These are phyloP conservation scores for Sebastes schlegelii DNA, from an alignment of 2,113 vertebrate species.

Conservation along the genomic window DNA sequence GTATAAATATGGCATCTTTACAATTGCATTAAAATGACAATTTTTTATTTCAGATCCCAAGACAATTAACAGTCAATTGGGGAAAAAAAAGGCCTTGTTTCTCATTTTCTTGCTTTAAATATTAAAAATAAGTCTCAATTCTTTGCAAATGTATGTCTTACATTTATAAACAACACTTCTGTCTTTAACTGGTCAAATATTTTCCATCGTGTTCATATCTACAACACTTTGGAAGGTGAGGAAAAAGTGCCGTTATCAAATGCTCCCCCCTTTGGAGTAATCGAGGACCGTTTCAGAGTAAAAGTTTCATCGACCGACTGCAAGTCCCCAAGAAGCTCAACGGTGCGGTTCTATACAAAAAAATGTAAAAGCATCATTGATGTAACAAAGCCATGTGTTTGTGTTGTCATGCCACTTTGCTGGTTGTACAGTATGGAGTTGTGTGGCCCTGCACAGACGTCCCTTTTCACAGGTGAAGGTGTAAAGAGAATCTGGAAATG, in stretches of 20 bases:
- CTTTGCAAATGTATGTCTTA: conserved; percentile 95
- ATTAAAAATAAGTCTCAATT: conserved; percentile 97
- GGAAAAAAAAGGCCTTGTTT: conserved; percentile 88
- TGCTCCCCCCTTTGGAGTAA: conserved; percentile 56
- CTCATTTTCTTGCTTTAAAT: conserved; percentile 89
- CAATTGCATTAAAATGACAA: conserved; percentile 81
- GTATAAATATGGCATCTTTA: conserved; percentile 93
- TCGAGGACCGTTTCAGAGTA: conserved; percentile 59
- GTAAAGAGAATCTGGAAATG: conserved; percentile 28
- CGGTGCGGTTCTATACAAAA: conserved; percentile 71
- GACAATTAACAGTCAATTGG: conserved; percentile 79
- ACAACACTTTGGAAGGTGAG: conserved; percentile 86
- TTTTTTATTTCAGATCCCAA: conserved; percentile 75
- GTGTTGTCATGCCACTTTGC: conserved; percentile 67
- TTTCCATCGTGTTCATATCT: conserved; percentile 81
- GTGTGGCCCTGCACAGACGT: conserved; percentile 40
- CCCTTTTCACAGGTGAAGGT: conserved; percentile 41
- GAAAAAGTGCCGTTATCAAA: conserved; percentile 81
- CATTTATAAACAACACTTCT: conserved; percentile 92
- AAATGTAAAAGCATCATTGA: conserved; percentile 66
- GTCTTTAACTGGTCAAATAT: conserved; percentile 72
- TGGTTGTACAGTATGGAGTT: conserved; percentile 68
- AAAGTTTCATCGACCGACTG: conserved; percentile 52
- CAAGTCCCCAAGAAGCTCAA: conserved; percentile 47
- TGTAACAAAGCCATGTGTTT: conserved; percentile 58